Conservation (phyloP, 2,888 invertebrate species). For the Antitype chi region DNA sequence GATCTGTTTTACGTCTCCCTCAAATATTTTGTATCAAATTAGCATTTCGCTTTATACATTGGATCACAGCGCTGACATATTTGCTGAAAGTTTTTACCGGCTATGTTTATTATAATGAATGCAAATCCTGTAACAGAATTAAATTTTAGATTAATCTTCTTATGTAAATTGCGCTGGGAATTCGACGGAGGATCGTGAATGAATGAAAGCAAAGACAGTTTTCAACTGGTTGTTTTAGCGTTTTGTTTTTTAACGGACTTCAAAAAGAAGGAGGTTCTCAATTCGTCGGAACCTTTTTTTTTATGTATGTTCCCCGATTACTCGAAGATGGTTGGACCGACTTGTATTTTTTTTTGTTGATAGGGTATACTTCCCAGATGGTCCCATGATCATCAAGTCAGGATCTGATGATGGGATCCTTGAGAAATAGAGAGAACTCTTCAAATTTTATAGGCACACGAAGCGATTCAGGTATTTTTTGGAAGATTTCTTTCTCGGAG, state of each 20-base stretch:
- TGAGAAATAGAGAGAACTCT: too few species aligned
- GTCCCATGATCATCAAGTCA: too few species aligned
- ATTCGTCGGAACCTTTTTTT: too few species aligned
- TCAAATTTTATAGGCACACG: too few species aligned
- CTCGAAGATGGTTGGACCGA: too few species aligned
- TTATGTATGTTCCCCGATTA: too few species aligned
- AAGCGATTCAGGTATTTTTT: too few species aligned
- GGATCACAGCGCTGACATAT: slow-evolving; percentile 23
- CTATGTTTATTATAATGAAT: slow-evolving; percentile 29
- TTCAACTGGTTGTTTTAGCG: not conserved
- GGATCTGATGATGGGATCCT: too few species aligned
- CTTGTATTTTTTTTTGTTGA: too few species aligned
- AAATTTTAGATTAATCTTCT: slow-evolving; percentile 40
- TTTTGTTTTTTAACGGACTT: slow-evolving; percentile 20
- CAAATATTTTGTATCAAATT: slow-evolving; percentile 55
- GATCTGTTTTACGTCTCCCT: slow-evolving; percentile 29
- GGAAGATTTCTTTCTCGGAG: too few species aligned
- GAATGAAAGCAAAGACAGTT: not conserved
- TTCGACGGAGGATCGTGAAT: slow-evolving; percentile 12
- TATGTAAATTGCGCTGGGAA: slow-evolving; percentile 37
- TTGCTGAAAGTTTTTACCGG: slow-evolving; percentile 31
- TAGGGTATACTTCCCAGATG: too few species aligned
- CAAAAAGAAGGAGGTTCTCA: too few species aligned
- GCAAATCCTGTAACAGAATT: slow-evolving; percentile 45
- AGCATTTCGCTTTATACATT: slow-evolving; percentile 45